Evolutionary conservation across 2,113 vertebrate genomes (phyloP), one percentile per base, ranked within the genome.

Genomic region (Dascyllus trimaculatus): DNA sequence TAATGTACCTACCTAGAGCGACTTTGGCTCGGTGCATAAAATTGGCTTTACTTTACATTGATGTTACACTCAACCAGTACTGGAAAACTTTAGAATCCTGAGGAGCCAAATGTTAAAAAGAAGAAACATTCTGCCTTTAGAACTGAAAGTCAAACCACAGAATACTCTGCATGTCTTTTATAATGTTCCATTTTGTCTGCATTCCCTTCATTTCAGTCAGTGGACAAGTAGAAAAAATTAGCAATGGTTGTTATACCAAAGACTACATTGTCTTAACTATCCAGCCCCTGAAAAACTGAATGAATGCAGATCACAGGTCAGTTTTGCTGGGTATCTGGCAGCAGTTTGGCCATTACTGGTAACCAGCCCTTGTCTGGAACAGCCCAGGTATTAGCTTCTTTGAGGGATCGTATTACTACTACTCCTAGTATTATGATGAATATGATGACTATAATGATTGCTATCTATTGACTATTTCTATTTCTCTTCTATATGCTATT

Each of bases 401-500:
- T 66, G 86, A 95, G 92, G 89, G 92, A 93, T 93, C 70, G 71
- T 93, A 93, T 93, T 93, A 92, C 79, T 94, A 91, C 85, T 91
- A 84, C 86, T 91, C 78, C 83, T 93, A 92, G 80, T 92, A 92
- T 89, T 93, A 94, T 94, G 87, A 94, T 94, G 88, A 95, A 94
- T 92, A 93, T 86, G 80, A 93, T 90, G 89, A 92, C 75, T 65
- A 92, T 90, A 88, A 92, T 89, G 82, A 93, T 93, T 90, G 88
- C 92, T 89, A 88, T 89, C 91, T 91, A 93, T 93, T 93, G 88
- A 92, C 91, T 87, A 93, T 92, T 94, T 94, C 89, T 89, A 93
- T 93, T 91, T 92, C 92, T 93, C 90, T 93, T 89, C 88, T 93
- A 94, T 95, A 95, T 94, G 92, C 94, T 94, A 95, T 95, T 93